These are phyloP conservation scores for Aix galericulata DNA, from an alignment of 2,113 vertebrate species.

Conservation along the genomic window DNA sequence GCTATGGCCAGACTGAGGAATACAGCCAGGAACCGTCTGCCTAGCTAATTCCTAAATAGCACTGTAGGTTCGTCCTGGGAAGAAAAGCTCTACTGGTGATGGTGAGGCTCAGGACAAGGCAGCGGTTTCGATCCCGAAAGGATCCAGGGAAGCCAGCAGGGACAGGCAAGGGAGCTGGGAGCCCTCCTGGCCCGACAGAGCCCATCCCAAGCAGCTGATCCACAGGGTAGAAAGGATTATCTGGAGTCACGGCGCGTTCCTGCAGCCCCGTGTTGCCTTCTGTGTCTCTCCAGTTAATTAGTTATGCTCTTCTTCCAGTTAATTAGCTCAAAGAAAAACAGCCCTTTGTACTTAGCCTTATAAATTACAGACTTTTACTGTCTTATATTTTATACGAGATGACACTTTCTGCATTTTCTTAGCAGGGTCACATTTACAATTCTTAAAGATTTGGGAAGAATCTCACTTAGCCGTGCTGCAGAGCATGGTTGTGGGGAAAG, in stretches of 20 bases:
- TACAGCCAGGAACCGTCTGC: background rate
- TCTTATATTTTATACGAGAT: background rate
- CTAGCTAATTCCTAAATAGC: background rate
- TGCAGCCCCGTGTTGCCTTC: constrained; percentile 10
- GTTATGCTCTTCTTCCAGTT: constrained; percentile 50
- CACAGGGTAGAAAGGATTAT: background rate
- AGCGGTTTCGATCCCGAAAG: rapidly evolving
- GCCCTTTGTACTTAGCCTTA: constrained; percentile 52
- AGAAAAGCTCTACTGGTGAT: rapidly evolving
- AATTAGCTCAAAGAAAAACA: constrained; percentile 65
- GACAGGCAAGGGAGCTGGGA: background rate
- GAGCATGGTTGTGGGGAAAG: background rate
- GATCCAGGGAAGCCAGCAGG: background rate
- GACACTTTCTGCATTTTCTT: constrained; percentile 18
- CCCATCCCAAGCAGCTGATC: background rate
- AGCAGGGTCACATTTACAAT: constrained; percentile 55
- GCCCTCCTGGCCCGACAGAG: background rate
- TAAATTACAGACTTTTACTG: constrained; percentile 41
- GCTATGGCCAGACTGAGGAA: background rate
- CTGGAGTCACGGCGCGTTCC: background rate
- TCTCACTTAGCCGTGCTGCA: background rate
- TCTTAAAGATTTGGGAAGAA: constrained; percentile 13
- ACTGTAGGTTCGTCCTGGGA: background rate
- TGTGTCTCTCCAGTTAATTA: constrained; percentile 55
- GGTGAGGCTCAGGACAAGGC: rapidly evolving